Percentiles rank a stretch among this genome's conserved stretches.
These are phyloP conservation scores for Drosophila lacicola DNA, from an alignment of 2,888 invertebrate species.

Conservation along the genomic window DNA sequence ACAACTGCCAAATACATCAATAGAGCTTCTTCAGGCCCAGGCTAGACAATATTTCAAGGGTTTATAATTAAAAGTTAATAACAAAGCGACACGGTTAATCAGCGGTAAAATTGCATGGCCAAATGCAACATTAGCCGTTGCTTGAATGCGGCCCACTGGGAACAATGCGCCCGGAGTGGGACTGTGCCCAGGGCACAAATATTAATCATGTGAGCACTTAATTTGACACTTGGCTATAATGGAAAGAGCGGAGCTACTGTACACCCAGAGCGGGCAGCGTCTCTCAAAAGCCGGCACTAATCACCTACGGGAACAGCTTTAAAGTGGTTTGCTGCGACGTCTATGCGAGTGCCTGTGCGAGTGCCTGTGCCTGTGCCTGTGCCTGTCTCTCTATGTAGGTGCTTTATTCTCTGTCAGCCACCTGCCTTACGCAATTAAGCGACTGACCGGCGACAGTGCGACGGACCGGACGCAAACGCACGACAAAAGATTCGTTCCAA, in stretches of 20 bases:
- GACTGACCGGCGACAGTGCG: slow-evolving; percentile 47
- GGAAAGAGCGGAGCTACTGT: slow-evolving; percentile 66
- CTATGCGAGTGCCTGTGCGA: slow-evolving; percentile 8
- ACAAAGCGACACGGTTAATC: slow-evolving; percentile 75
- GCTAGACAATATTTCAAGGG: slow-evolving; percentile 61
- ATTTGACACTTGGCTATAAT: slow-evolving; percentile 80
- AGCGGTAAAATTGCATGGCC: slow-evolving; percentile 67
- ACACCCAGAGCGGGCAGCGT: slow-evolving; percentile 1
- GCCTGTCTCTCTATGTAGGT: slow-evolving; percentile 41
- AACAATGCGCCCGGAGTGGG: slow-evolving; percentile 32
- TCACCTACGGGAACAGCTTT: slow-evolving; percentile 76
- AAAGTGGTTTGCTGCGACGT: slow-evolving; percentile 67
- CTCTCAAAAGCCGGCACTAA: slow-evolving; percentile 64
- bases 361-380: neutral
- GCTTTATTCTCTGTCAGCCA: slow-evolving; percentile 74
- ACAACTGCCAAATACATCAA: slow-evolving; percentile 54
- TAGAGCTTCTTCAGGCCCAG: slow-evolving; percentile 23
- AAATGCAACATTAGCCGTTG: slow-evolving; percentile 42
- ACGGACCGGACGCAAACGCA: slow-evolving; percentile 45
- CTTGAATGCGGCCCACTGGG: slow-evolving; percentile 1
- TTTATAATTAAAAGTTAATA: slow-evolving; percentile 75
- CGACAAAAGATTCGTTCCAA: slow-evolving; percentile 67
- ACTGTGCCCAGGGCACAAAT: slow-evolving; percentile 37
- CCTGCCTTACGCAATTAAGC: slow-evolving; percentile 81
- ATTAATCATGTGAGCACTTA: slow-evolving; percentile 79